Base-by-base conservation (phyloP, 2,888 invertebrate species). In the Aporophyla lueneburgensis region DNA sequence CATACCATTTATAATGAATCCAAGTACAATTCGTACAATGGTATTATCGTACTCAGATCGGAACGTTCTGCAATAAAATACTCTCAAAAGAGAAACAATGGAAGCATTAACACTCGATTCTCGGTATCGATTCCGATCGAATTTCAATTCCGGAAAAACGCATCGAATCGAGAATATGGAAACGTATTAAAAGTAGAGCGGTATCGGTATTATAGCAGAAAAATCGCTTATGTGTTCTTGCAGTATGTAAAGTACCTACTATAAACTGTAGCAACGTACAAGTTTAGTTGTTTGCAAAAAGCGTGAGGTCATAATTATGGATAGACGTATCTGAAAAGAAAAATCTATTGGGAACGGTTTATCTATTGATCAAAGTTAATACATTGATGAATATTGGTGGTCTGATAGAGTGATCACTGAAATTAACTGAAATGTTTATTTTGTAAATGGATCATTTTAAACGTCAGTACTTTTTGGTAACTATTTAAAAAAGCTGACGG, bases 101-200 rank as follows among this genome's bases (percentile, higher is more conserved):
- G 83, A 66, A 79, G 59, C 59, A 78, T 81, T 79, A 74, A 83
- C 80, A 69, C 65, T 79, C 79, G 65, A 74, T 67, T 76, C 62
- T 71, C 66, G 40, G 61, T 56, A 59, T 40, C 72, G 54, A 74
- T 71, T 27, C 61, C 27, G 40, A 84, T 83, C 67, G 67, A 72
- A 67, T 72, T 81, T 81, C 71, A 75, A 68, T 82, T 83, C 46
- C 54, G 69, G 63, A n/a, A 61, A 69, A 79, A 74, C 61, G 83
- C 79, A 83, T 66, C 62, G 66, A 51, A 59, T 63, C 49, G 49
- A 68, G 43, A 72, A 53, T 81, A 19, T 68, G 62, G 3, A 68
- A 76, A 46, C n/a, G 59, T 54, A 40, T 78, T 62, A 53, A 67
- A 69, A 68, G 21, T 19, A 33, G 49, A 40, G 19, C 3, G 24